Conservation (phyloP, 2,797 vertebrate species). For the Rhynchotus rufescens region DNA sequence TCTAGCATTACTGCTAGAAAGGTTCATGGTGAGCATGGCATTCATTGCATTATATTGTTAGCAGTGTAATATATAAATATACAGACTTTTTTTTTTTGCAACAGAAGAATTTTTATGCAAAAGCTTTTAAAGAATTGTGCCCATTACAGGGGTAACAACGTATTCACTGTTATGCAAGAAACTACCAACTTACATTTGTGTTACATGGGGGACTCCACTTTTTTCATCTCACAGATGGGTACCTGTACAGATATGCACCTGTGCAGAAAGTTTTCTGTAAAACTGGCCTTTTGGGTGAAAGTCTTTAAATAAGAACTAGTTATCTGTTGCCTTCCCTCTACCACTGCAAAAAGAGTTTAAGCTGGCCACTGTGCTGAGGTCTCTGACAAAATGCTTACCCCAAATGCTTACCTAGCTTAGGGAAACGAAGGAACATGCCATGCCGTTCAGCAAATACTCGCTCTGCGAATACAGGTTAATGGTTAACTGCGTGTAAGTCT, state of each 20-base stretch:
- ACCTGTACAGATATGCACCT: background rate
- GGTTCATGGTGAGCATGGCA: background rate
- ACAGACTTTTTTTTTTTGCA: background rate
- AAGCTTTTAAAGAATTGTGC: background rate
- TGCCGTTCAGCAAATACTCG: conserved; percentile 26
- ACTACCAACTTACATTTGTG: background rate
- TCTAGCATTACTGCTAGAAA: background rate
- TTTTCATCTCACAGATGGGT: background rate
- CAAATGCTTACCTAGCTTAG: background rate
- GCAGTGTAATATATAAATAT: background rate
- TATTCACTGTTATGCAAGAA: background rate
- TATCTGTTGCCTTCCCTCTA: background rate
- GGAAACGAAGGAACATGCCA: background rate
- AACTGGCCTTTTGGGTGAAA: rapidly evolving
- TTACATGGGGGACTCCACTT: background rate
- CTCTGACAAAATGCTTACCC: background rate
- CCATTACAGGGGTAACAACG: background rate
- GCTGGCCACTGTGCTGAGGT: background rate
- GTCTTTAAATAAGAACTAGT: background rate
- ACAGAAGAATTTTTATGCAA: background rate
- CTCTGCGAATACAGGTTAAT: conserved; percentile 51
- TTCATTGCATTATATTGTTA: background rate
- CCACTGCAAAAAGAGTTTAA: background rate
- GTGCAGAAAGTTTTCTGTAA: background rate
- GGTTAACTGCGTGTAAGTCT: conserved; percentile 32